A percentile compares a stretch with the other conserved stretches of the same genome.
Evolutionary conservation across 2,113 vertebrate species (phyloP).

Genomic region (Microtus ochrogaster): DNA sequence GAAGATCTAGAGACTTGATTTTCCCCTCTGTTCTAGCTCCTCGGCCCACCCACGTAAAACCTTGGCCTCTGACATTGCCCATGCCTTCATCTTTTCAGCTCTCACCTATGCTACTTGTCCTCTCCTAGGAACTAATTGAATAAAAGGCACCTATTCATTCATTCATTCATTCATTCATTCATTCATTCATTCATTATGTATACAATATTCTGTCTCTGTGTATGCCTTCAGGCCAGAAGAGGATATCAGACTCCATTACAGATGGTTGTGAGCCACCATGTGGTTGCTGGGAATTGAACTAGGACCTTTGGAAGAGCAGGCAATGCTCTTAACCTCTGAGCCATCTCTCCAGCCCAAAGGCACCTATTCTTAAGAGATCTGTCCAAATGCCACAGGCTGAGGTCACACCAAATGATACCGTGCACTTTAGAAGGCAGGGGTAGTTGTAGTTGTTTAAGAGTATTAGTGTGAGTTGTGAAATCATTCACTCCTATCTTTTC

Average conservation of each 20-base stretch:
- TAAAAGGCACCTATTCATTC: conserved; percentile 53
- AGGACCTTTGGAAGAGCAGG: too few species aligned
- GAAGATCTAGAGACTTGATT: conserved; percentile 22
- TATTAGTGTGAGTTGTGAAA: conserved; percentile 23
- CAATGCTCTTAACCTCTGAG: too few species aligned
- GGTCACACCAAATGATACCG: not conserved
- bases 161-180: too few species aligned
- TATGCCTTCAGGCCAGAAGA: too few species aligned
- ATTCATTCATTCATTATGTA: too few species aligned
- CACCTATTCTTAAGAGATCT: conserved; percentile 52
- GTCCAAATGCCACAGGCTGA: not conserved
- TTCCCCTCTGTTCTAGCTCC: not conserved
- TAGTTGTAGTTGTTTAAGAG: not conserved
- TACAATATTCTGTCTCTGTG: too few species aligned
- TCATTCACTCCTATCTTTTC: conserved; percentile 15
- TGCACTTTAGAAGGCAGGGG: not conserved
- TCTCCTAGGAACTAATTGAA: not conserved
- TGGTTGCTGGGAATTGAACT: too few species aligned
- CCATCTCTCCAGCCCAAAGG: too few species aligned
- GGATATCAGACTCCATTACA: too few species aligned
- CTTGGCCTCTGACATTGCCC: conserved; percentile 3
- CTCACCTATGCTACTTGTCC: not conserved
- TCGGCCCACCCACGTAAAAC: not conserved
- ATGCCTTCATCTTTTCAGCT: not conserved
- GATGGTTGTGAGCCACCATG: too few species aligned